phyloP scores from a whole-genome alignment of 2,797 vertebrate species.

The Hydrophis major region DNA sequence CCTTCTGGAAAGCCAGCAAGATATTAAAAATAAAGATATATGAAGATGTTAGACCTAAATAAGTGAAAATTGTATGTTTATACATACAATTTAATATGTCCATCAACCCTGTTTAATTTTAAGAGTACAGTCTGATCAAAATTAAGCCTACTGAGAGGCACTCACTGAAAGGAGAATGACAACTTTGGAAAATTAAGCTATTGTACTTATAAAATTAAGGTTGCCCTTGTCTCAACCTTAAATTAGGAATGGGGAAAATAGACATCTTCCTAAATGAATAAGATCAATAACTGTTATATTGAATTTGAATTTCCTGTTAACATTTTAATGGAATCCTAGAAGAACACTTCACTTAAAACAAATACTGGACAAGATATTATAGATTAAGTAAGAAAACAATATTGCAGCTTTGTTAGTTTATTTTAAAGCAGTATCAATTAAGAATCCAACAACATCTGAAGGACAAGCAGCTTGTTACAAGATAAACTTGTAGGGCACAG shows the following conservation, averaged over 20 bases:
- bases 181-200: not conserved
- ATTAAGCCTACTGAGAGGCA: not conserved
- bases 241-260: not conserved
- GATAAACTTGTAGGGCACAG: not conserved
- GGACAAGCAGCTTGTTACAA: not conserved
- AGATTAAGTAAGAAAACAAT: not conserved
- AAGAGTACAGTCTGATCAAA: not conserved
- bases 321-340: not conserved
- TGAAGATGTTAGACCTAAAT: not conserved
- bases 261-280: not conserved
- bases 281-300: not conserved
- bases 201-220: not conserved
- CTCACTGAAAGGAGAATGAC: not conserved
- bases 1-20: not conserved
- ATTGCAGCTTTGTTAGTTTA: not conserved
- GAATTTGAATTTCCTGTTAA: not conserved
- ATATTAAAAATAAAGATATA: not conserved
- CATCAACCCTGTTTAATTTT: not conserved
- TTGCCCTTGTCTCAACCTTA: not conserved
- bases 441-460: not conserved
- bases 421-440: not conserved
- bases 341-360: not conserved
- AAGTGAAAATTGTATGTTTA: not conserved
- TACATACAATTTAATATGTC: not conserved
- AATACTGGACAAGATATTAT: not conserved